These are phyloP conservation scores for Oplegnathus fasciatus DNA, from an alignment of 2,113 vertebrate genomes.

Conservation along the genomic window DNA sequence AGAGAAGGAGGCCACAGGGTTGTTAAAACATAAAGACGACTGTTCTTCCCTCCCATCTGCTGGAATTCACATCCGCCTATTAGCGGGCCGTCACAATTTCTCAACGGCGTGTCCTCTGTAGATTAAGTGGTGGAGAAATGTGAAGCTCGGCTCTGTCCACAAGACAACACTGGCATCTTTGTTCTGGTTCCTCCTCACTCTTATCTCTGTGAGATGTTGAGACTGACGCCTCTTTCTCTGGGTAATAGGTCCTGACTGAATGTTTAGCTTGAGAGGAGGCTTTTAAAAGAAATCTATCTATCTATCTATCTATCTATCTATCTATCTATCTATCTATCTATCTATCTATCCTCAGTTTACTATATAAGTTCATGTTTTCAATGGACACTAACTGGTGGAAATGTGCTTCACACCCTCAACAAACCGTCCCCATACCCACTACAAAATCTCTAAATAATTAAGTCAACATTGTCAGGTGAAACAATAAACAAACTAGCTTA, in stretches of 20 bases:
- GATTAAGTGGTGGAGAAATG: slow-evolving; percentile 68
- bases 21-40: slow-evolving; percentile 44
- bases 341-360: too few species aligned
- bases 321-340: too few species aligned
- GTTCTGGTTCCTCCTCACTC: slow-evolving; percentile 64
- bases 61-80: slow-evolving; percentile 64
- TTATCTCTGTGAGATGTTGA: slow-evolving; percentile 65
- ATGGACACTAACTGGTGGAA: too few species aligned
- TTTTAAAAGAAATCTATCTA: slow-evolving; percentile 7
- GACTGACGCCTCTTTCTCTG: slow-evolving; percentile 43
- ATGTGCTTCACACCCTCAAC: too few species aligned
- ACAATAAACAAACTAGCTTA: background rate
- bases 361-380: too few species aligned
- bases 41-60: slow-evolving; percentile 57
- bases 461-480: too few species aligned
- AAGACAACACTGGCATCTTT: slow-evolving; percentile 76
- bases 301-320: slow-evolving; percentile 17
- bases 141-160: slow-evolving; percentile 48
- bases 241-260: slow-evolving; percentile 2
- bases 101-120: slow-evolving; percentile 62
- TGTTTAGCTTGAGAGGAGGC: slow-evolving; percentile 25
- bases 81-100: slow-evolving; percentile 44
- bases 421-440: too few species aligned
- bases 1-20: slow-evolving; percentile 12
- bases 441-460: too few species aligned